These are phyloP conservation scores for Gambusia holbrooki DNA, from an alignment of 2,113 vertebrate genomes.

Conservation along the genomic window DNA sequence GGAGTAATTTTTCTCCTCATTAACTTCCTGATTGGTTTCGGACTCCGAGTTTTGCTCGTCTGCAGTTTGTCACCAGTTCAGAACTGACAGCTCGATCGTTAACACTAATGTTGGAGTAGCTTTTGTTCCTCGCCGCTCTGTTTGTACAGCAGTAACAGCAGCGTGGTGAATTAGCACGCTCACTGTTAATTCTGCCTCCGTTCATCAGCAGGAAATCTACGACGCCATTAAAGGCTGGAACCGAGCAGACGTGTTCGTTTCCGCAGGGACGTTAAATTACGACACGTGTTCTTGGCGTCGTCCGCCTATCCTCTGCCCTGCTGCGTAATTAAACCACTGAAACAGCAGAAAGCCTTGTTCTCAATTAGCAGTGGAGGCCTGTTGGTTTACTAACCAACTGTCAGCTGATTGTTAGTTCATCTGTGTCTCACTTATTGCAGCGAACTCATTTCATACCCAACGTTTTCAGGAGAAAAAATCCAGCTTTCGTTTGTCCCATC, in stretches of 20 bases:
- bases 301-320: slow-evolving; percentile 70
- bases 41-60: slow-evolving; percentile 86
- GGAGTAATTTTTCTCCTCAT: slow-evolving; percentile 98
- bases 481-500: neutral
- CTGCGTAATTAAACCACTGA: slow-evolving; percentile 70
- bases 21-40: slow-evolving; percentile 99
- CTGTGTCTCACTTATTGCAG: neutral
- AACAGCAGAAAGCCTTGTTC: slow-evolving; percentile 33
- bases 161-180: slow-evolving; percentile 80
- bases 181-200: slow-evolving; percentile 88
- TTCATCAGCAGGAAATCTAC: slow-evolving; percentile 94
- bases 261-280: slow-evolving; percentile 83
- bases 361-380: slow-evolving; percentile 20
- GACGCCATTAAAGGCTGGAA: slow-evolving; percentile 88
- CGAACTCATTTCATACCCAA: neutral
- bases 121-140: slow-evolving; percentile 69
- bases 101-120: slow-evolving; percentile 99
- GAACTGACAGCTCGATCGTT: slow-evolving; percentile 91
- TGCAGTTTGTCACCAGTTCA: slow-evolving; percentile 97
- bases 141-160: slow-evolving; percentile 88
- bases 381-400: slow-evolving; percentile 20
- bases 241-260: slow-evolving; percentile 67
- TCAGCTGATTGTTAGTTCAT: neutral
- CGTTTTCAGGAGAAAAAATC: neutral
- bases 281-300: slow-evolving; percentile 70